Conservation (phyloP, 2,113 vertebrate species). For the Aphelocoma coerulescens region DNA sequence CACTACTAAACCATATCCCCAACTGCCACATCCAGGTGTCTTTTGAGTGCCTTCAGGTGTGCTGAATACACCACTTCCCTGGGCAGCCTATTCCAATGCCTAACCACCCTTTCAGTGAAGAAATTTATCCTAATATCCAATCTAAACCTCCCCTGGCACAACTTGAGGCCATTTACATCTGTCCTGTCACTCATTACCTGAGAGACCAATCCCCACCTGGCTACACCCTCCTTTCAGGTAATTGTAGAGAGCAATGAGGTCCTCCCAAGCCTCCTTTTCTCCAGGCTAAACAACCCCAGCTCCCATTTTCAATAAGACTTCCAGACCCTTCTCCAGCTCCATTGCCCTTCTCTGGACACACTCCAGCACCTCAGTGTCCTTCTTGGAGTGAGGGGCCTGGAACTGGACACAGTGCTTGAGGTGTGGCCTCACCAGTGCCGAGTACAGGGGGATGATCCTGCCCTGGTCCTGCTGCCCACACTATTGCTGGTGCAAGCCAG, state of each 20-base stretch:
- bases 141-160: neutral
- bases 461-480: neutral
- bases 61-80: neutral
- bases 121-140: neutral
- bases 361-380: neutral
- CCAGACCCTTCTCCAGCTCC: neutral
- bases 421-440: neutral
- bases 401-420: neutral
- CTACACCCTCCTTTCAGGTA: neutral
- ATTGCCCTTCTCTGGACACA: accelerated
- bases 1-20: neutral
- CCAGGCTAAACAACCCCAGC: neutral
- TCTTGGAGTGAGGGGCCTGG: neutral
- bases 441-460: neutral
- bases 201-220: neutral
- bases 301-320: neutral
- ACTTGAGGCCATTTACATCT: neutral
- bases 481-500: neutral
- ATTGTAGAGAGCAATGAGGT: neutral
- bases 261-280: neutral
- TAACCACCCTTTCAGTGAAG: neutral
- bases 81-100: neutral
- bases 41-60: neutral
- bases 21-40: accelerated
- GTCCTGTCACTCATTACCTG: neutral